A percentile compares a stretch with the other conserved stretches of the same genome.
Evolutionary conservation across 2,797 vertebrate species (phyloP).

Genomic region (Muraenolepis orangiensis): DNA sequence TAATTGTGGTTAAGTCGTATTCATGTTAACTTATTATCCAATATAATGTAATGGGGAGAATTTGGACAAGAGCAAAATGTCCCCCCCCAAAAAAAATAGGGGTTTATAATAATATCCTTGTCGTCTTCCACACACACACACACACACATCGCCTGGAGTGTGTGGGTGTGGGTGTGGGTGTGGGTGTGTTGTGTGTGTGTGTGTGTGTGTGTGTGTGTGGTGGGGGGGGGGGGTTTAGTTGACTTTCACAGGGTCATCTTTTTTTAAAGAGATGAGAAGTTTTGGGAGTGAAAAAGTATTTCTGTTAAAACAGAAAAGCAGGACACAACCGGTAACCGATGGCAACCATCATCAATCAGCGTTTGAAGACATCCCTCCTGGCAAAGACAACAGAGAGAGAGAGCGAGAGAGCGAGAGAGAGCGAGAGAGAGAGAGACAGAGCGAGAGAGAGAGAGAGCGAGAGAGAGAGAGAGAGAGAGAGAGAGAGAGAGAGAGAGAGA

Average conservation of each 20-base stretch:
- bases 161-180: neutral
- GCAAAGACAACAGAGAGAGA: slow-evolving; percentile 66
- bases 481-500: neutral
- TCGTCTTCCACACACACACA: neutral
- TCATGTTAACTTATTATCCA: neutral
- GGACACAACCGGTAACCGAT: slow-evolving; percentile 63
- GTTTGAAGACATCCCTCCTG: slow-evolving; percentile 71
- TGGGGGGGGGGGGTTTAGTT: neutral
- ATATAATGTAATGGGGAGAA: neutral
- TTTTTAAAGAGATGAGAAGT: slow-evolving; percentile 41
- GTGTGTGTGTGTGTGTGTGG: no score
- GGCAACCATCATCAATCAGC: slow-evolving; percentile 71
- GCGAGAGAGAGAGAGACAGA: no score
- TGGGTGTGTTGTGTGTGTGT: no score
- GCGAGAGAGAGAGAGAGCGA: neutral
- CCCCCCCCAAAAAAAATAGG: neutral
- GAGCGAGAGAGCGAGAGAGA: slow-evolving; percentile 13
- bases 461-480: no score
- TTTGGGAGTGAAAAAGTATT: slow-evolving; percentile 44
- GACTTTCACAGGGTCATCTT: slow-evolving; percentile 51
- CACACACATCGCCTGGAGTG: neutral
- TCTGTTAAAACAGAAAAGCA: slow-evolving; percentile 66
- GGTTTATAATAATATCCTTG: neutral
- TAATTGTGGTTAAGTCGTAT: neutral
- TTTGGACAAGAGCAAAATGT: neutral